Percentiles rank a stretch among this genome's conserved stretches.
These are phyloP conservation scores for Drosophila seguyi DNA, from an alignment of 1,140 invertebrate species.

Conservation along the genomic window DNA sequence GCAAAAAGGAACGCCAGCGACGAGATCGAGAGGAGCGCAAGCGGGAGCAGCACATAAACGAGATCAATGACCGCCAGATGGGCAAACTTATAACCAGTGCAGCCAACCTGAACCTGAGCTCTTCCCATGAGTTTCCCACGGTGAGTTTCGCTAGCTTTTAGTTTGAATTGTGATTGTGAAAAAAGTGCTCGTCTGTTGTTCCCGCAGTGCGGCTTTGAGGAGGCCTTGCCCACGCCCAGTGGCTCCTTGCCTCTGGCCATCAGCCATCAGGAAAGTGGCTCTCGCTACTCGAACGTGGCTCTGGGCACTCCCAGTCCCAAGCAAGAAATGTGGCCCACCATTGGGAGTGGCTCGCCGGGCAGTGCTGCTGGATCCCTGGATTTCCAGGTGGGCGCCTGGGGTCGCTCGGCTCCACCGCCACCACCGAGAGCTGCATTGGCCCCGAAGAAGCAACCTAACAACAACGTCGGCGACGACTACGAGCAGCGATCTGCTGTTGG, in stretches of 20 bases:
- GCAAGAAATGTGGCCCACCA: conserved; percentile 82
- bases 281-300: conserved; percentile 48
- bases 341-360: conserved; percentile 51
- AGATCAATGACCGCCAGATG: conserved; percentile 90
- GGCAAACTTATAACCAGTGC: conserved; percentile 86
- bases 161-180: background rate
- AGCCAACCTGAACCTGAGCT: conserved; percentile 88
- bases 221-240: conserved; percentile 62
- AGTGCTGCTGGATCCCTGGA: conserved; percentile 22
- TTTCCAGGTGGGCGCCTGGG: conserved; percentile 64
- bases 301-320: conserved; percentile 55
- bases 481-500: conserved; percentile 58
- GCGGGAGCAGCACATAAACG: conserved; percentile 89
- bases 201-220: conserved; percentile 79
- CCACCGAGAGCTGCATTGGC: conserved; percentile 22
- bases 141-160: conserved; percentile 42
- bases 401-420: conserved; percentile 86
- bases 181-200: background rate
- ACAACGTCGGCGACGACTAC: conserved; percentile 37
- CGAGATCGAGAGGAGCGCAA: conserved; percentile 89
- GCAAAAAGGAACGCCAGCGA: conserved; percentile 88
- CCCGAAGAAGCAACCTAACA: background rate
- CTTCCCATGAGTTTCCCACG: conserved; percentile 89
- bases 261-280: conserved; percentile 7
- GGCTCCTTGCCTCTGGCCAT: conserved; percentile 45